phyloP scores from a whole-genome alignment of 2,888 invertebrate genomes.

The Diploptera punctata region DNA sequence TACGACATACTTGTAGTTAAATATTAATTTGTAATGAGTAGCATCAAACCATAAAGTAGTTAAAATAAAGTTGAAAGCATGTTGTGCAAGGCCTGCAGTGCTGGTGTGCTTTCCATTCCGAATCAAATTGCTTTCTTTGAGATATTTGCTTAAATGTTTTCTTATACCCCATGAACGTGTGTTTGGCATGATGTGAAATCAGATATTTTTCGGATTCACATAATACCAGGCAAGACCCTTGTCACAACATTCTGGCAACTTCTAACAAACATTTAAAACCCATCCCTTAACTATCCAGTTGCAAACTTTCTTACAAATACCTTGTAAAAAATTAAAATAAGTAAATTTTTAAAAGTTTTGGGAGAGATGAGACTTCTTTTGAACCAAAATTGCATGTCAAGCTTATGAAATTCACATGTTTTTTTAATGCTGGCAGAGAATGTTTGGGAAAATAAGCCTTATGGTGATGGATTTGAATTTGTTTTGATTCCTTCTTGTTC shows the following conservation, averaged over 20 bases:
- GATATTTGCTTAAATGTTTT: slow-evolving; percentile 24
- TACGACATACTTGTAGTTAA: slow-evolving; percentile 34
- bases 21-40: slow-evolving; percentile 37
- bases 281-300: slow-evolving; percentile 58
- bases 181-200: slow-evolving; percentile 37
- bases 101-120: slow-evolving; percentile 42
- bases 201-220: slow-evolving; percentile 13
- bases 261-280: slow-evolving; percentile 43
- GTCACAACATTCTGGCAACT: slow-evolving; percentile 61
- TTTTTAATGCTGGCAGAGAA: slow-evolving; percentile 43
- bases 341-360: slow-evolving; percentile 21
- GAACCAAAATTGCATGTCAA: slow-evolving; percentile 44
- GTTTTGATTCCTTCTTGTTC: slow-evolving; percentile 43
- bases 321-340: slow-evolving; percentile 25
- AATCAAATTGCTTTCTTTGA: slow-evolving; percentile 33
- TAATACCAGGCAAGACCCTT: slow-evolving; percentile 37
- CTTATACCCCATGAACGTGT: slow-evolving; percentile 32
- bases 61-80: slow-evolving; percentile 58
- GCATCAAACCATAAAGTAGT: slow-evolving; percentile 42
- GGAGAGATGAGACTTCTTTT: slow-evolving; percentile 30
- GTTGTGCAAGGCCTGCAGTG: slow-evolving; percentile 55
- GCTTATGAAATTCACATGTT: slow-evolving; percentile 46
- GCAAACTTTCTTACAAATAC: slow-evolving; percentile 51
- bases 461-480: slow-evolving; percentile 46
- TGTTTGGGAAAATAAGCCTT: slow-evolving; percentile 43